Percentiles rank a stretch among this genome's conserved stretches.
phyloP scores from a whole-genome alignment of 1,140 invertebrate genomes.

The Drosophila rufa region DNA sequence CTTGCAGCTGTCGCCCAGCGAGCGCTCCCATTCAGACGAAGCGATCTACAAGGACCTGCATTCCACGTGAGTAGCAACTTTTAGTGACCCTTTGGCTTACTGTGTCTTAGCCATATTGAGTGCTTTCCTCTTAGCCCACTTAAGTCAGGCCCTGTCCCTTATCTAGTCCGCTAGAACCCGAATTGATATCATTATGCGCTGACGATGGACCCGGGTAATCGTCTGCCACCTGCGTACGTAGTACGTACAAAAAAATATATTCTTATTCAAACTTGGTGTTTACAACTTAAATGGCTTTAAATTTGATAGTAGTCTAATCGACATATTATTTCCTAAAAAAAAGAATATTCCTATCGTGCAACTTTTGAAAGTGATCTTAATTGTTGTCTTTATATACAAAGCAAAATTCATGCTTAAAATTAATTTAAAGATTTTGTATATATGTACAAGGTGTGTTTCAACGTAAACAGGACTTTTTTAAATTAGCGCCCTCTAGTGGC shows the following conservation, averaged over 20 bases:
- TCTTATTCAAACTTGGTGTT: conserved; percentile 3
- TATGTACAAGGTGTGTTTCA: no score
- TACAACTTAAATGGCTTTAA: background rate
- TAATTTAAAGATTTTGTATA: background rate
- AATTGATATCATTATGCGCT: conserved; percentile 56
- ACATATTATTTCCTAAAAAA: background rate
- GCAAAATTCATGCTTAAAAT: background rate
- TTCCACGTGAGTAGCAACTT: conserved; percentile 87
- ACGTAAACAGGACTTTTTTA: no score
- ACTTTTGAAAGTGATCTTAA: background rate
- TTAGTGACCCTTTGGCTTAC: conserved; percentile 1
- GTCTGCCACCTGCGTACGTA: conserved; percentile 51
- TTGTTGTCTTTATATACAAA: background rate
- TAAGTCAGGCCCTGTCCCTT: background rate
- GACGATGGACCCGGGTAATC: conserved; percentile 34
- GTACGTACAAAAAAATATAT: conserved; percentile 7
- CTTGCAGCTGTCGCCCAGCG: conserved; percentile 86
- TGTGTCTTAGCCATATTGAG: conserved; percentile 36
- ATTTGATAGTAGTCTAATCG: background rate
- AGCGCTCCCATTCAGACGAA: conserved; percentile 90
- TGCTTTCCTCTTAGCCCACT: conserved; percentile 2
- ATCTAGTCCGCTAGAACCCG: background rate
- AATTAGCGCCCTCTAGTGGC: no score
- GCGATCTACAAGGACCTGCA: conserved; percentile 94
- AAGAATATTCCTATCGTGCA: no score